These are phyloP conservation scores for Dendroctonus valens DNA, from an alignment of 1,140 invertebrate species.

Conservation along the genomic window DNA sequence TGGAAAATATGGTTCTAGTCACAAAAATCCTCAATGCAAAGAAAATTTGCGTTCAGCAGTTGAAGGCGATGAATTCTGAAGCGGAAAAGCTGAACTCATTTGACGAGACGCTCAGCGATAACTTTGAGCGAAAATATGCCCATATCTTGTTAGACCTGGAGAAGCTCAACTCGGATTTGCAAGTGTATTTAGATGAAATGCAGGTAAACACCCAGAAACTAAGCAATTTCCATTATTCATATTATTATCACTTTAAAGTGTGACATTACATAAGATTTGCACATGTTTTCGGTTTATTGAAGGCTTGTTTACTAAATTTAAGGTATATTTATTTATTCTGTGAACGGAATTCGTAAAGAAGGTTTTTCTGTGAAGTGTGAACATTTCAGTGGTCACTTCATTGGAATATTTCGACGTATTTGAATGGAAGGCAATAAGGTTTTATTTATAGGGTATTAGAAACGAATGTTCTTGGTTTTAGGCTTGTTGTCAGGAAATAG, in stretches of 20 bases:
- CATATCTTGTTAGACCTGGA: slow-evolving; percentile 87
- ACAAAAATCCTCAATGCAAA: slow-evolving; percentile 85
- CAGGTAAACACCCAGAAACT: slow-evolving; percentile 53
- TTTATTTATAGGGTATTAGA: too few species aligned
- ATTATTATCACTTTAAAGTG: too few species aligned
- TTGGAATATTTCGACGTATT: too few species aligned
- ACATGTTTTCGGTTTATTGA: too few species aligned
- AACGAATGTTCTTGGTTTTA: neutral
- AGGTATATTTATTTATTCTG: too few species aligned
- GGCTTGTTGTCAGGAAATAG: slow-evolving; percentile 79
- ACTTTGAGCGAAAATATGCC: slow-evolving; percentile 90
- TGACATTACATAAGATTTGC: too few species aligned
- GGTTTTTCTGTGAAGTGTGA: too few species aligned
- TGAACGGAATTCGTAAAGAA: too few species aligned
- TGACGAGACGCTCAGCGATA: slow-evolving; percentile 71
- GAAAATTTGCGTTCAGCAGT: slow-evolving; percentile 72
- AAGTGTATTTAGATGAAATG: slow-evolving; percentile 80
- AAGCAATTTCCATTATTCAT: too few species aligned
- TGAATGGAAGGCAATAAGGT: too few species aligned
- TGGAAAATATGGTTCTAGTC: slow-evolving; percentile 84
- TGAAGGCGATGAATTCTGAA: slow-evolving; percentile 87
- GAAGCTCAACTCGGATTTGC: slow-evolving; percentile 85
- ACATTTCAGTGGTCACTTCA: too few species aligned
- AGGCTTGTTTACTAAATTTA: too few species aligned
- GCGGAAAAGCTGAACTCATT: slow-evolving; percentile 85